phyloP scores from a whole-genome alignment of 1,140 invertebrate genomes.

The Ceratoteleas bidentatus region DNA sequence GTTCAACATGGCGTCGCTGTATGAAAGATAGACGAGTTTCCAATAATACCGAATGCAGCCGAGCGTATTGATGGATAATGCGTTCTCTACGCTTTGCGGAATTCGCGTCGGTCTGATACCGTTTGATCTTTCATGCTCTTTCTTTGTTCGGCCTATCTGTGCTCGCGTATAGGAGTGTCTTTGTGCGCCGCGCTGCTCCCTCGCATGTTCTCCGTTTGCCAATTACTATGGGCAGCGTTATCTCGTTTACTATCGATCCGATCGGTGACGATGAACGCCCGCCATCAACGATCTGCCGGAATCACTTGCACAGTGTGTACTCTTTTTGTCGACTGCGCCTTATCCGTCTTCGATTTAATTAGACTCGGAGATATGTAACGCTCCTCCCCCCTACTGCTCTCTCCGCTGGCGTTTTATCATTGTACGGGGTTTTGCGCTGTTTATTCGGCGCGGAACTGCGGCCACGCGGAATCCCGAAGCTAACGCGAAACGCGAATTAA shows the following conservation, averaged over 20 bases:
- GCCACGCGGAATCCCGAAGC: neutral
- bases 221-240: constrained; percentile 61
- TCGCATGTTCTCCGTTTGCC: constrained; percentile 40
- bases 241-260: constrained; percentile 54
- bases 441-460: constrained; percentile 1
- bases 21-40: constrained; percentile 73
- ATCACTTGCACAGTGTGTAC: constrained; percentile 26
- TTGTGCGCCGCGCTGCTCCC: constrained; percentile 11
- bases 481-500: neutral
- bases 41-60: constrained; percentile 75
- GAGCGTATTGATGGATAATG: constrained; percentile 75
- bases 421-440: neutral
- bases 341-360: constrained; percentile 47
- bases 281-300: constrained; percentile 20
- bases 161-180: constrained; percentile 27
- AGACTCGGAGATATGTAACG: constrained; percentile 1
- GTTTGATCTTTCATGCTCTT: constrained; percentile 65
- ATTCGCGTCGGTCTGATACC: constrained; percentile 69
- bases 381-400: neutral
- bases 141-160: constrained; percentile 36
- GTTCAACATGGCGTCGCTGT: constrained; percentile 71
- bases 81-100: constrained; percentile 68
- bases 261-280: constrained; percentile 39
- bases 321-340: constrained; percentile 21
- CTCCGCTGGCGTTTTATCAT: neutral